Evolutionary conservation across 2,888 invertebrate genomes (phyloP).

Genomic region (Thecophora atra): DNA sequence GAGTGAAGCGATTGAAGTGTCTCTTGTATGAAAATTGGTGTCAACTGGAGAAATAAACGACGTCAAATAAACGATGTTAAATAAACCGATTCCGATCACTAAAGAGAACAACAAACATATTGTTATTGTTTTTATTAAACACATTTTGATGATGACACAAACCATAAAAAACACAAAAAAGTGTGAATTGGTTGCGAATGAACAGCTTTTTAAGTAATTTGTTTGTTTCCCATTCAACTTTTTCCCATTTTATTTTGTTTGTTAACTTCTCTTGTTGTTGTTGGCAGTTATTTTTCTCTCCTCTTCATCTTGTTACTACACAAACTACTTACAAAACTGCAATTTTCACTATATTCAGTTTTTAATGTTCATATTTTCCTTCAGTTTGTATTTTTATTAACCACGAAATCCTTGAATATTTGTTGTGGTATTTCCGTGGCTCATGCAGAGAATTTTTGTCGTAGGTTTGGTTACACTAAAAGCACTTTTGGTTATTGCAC

Average conservation of each 20-base stretch:
- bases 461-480: neutral
- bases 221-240: neutral
- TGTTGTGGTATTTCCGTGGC: neutral
- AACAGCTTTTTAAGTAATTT: neutral
- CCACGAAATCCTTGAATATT: neutral
- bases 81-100: too few species aligned
- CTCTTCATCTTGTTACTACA: too few species aligned
- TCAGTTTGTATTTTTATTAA: too few species aligned
- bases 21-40: too few species aligned
- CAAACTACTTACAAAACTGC: too few species aligned
- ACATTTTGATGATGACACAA: neutral
- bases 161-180: too few species aligned
- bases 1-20: too few species aligned
- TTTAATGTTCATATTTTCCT: too few species aligned
- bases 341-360: too few species aligned
- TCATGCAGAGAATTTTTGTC: neutral
- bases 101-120: neutral
- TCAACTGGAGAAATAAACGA: too few species aligned
- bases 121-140: neutral
- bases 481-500: neutral
- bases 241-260: neutral
- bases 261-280: neutral
- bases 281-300: neutral
- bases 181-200: too few species aligned
- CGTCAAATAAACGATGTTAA: too few species aligned